A percentile compares a stretch with the other conserved stretches of the same genome.
These are phyloP conservation scores for Drusus annulatus DNA, from an alignment of 1,140 invertebrate genomes.

Conservation along the genomic window DNA sequence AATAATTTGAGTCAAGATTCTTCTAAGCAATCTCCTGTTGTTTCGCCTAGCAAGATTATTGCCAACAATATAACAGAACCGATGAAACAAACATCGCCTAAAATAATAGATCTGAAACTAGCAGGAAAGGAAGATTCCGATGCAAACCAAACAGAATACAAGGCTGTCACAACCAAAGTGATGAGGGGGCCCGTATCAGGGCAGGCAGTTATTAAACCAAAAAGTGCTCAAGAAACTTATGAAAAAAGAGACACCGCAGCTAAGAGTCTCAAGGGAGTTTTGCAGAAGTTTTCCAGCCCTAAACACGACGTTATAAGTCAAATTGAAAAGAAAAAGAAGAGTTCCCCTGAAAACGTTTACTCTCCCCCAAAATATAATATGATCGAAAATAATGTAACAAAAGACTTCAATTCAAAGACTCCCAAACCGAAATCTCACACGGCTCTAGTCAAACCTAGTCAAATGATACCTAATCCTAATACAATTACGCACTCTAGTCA, in stretches of 20 bases:
- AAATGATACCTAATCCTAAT: constrained; percentile 3
- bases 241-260: constrained; percentile 68
- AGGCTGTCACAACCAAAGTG: constrained; percentile 73
- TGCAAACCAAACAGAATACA: constrained; percentile 69
- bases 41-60: constrained; percentile 17
- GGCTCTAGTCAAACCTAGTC: constrained; percentile 19
- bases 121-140: constrained; percentile 42
- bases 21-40: constrained; percentile 31
- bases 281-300: constrained; percentile 67
- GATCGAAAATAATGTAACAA: constrained; percentile 24
- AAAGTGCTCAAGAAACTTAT: constrained; percentile 69
- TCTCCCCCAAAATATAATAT: background rate
- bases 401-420: background rate
- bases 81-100: constrained; percentile 17
- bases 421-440: constrained; percentile 28
- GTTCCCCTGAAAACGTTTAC: constrained; percentile 29
- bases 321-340: constrained; percentile 63
- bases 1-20: constrained; percentile 58
- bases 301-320: constrained; percentile 63
- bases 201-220: constrained; percentile 72
- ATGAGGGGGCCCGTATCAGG: constrained; percentile 78
- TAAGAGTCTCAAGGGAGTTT: constrained; percentile 69
- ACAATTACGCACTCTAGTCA: constrained; percentile 11
- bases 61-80: background rate
- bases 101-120: background rate